These are phyloP conservation scores for Sepiola atlantica DNA, from an alignment of 2,888 invertebrate genomes.

Conservation along the genomic window DNA sequence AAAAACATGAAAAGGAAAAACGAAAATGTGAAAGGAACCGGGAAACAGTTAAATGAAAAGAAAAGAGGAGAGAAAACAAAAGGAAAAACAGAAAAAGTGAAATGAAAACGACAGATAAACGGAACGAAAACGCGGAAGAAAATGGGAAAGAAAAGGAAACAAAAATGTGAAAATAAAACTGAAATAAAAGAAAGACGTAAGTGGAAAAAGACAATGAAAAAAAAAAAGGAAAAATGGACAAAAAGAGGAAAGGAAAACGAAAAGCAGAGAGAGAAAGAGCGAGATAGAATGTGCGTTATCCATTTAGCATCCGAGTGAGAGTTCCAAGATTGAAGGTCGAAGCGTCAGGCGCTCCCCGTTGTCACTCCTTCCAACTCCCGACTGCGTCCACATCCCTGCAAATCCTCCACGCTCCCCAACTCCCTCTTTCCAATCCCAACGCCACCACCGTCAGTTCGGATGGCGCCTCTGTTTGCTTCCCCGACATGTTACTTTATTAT, in stretches of 20 bases:
- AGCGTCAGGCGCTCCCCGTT: neutral
- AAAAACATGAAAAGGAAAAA: no score
- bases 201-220: no score
- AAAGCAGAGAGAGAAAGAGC: neutral
- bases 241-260: no score
- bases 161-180: no score
- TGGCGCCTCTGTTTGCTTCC: constrained; percentile 10
- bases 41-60: no score
- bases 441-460: neutral
- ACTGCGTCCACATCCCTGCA: neutral
- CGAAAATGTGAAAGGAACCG: no score
- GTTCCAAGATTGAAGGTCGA: constrained; percentile 8
- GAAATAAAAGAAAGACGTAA: no score
- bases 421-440: neutral
- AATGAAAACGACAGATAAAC: no score
- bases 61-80: no score
- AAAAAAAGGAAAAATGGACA: no score
- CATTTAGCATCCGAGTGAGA: neutral
- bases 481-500: neutral
- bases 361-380: neutral
- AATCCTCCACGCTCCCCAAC: neutral
- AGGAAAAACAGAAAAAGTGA: no score
- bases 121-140: no score
- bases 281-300: neutral
- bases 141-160: neutral